Evolutionary conservation across 2,113 vertebrate species (phyloP).

Genomic region (Sylvia atricapilla): DNA sequence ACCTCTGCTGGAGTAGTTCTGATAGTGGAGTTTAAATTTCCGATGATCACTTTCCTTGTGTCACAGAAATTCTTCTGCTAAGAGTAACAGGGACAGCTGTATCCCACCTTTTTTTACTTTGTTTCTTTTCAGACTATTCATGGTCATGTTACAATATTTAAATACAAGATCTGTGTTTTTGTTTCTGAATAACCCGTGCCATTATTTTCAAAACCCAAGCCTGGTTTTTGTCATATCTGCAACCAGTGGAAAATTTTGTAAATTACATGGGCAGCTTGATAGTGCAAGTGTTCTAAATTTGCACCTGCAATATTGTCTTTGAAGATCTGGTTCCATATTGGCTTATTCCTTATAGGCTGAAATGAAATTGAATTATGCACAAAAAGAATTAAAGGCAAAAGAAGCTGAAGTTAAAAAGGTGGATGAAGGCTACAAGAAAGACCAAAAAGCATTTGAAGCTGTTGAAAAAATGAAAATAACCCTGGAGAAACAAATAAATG

Average conservation of each 20-base stretch:
- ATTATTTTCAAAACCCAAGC: background rate
- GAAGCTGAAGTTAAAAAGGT: slow-evolving; percentile 88
- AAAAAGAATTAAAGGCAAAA: slow-evolving; percentile 87
- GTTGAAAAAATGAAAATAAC: slow-evolving; percentile 77
- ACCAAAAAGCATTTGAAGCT: slow-evolving; percentile 78
- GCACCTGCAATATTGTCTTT: background rate
- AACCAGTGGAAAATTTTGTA: background rate
- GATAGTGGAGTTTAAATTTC: background rate
- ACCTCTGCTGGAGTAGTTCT: background rate
- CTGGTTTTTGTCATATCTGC: background rate
- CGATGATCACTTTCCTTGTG: background rate
- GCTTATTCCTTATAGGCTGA: slow-evolving; percentile 75
- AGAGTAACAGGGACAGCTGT: background rate
- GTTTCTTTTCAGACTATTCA: background rate
- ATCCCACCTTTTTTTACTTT: background rate
- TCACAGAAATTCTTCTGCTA: background rate
- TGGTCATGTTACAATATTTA: background rate
- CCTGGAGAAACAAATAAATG: slow-evolving; percentile 80
- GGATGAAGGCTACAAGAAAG: slow-evolving; percentile 87
- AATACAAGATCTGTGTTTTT: background rate
- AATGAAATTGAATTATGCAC: slow-evolving; percentile 90
- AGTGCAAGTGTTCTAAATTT: background rate
- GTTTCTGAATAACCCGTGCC: background rate
- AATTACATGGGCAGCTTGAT: background rate
- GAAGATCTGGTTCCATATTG: background rate